Evolutionary conservation across 2,888 invertebrate species (phyloP).

Genomic region (Erebia epiphron): DNA sequence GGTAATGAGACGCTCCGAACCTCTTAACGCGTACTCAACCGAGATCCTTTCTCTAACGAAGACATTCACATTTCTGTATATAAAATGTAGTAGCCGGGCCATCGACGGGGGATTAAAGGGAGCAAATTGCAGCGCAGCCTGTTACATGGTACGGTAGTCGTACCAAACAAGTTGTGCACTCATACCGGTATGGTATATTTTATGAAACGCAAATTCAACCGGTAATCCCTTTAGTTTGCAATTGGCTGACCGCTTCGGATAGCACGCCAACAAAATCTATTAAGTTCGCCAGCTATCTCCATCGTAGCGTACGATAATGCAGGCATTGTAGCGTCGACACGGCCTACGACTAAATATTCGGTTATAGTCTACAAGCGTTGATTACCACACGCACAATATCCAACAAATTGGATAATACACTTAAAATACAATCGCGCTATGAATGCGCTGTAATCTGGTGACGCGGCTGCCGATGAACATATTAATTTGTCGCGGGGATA

Average conservation of each 20-base stretch:
- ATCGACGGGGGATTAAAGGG: conserved; percentile 33
- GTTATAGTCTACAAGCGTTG: conserved; percentile 68
- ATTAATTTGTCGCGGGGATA: conserved; percentile 80
- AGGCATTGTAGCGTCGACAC: conserved; percentile 62
- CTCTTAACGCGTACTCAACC: conserved; percentile 27
- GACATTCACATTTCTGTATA: conserved; percentile 47
- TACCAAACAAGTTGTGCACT: conserved; percentile 53
- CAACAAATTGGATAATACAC: conserved; percentile 86
- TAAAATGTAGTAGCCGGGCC: conserved; percentile 20
- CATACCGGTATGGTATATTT: conserved; percentile 54
- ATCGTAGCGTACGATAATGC: conserved; percentile 71
- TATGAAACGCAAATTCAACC: conserved; percentile 68
- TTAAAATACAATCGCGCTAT: conserved; percentile 85
- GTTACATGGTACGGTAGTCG: conserved; percentile 30
- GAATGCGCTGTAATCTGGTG: conserved; percentile 80
- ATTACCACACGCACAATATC: conserved; percentile 83
- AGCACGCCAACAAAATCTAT: conserved; percentile 76
- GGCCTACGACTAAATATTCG: conserved; percentile 65
- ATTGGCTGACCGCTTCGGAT: conserved; percentile 69
- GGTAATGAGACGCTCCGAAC: conserved; percentile 35
- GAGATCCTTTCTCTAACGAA: conserved; percentile 52
- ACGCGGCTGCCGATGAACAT: conserved; percentile 81
- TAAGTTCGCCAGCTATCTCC: conserved; percentile 75
- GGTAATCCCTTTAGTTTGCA: conserved; percentile 76
- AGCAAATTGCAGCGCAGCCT: conserved; percentile 31